Evolutionary conservation across 2,888 invertebrate species (phyloP).

Genomic region (Falcaria lacertinaria): DNA sequence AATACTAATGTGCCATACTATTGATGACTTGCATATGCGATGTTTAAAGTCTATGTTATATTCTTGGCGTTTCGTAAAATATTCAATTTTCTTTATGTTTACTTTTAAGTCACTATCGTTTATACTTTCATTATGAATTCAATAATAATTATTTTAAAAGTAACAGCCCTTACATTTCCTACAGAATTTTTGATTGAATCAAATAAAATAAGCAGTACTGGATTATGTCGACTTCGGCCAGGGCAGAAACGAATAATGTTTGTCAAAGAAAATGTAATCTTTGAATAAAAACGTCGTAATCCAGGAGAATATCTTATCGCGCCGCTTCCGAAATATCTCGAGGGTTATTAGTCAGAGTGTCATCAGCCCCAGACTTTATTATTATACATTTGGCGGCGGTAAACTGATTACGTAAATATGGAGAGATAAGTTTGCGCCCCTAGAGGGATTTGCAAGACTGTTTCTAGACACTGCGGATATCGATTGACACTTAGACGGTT

Average conservation of each 20-base stretch:
- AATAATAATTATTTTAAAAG: too few species aligned
- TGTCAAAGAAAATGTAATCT: conserved; percentile 11
- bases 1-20: too few species aligned
- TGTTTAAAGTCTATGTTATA: too few species aligned
- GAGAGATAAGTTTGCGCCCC: not conserved
- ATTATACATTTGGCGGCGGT: conserved; percentile 9
- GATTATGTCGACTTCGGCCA: not conserved
- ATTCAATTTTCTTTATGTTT: too few species aligned
- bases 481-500: too few species aligned
- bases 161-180: not conserved
- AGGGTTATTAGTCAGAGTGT: conserved; percentile 11
- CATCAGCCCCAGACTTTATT: conserved; percentile 14
- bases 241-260: conserved; percentile 5
- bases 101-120: too few species aligned
- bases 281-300: conserved; percentile 17
- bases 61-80: too few species aligned
- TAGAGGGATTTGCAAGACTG: not conserved
- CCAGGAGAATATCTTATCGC: conserved; percentile 11
- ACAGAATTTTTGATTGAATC: not conserved
- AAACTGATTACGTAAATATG: conserved; percentile 2
- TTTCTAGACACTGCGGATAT: too few species aligned
- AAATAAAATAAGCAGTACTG: not conserved
- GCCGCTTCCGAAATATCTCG: conserved; percentile 8
- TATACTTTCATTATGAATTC: too few species aligned
- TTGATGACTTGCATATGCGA: too few species aligned